These are phyloP conservation scores for Anarhynchus alexandrinus DNA, from an alignment of 2,113 vertebrate genomes.

Conservation along the genomic window DNA sequence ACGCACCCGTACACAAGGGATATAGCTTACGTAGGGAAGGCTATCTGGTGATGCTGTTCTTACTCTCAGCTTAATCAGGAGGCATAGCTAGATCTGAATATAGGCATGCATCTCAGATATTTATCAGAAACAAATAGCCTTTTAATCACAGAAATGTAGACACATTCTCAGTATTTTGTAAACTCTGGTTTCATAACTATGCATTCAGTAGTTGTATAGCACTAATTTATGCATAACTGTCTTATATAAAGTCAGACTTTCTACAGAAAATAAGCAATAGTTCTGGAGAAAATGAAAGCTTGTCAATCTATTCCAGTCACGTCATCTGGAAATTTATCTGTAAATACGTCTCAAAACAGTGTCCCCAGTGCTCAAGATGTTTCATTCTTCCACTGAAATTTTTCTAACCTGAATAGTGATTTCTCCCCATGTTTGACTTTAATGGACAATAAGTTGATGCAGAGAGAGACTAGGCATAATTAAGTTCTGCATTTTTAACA, in stretches of 20 bases:
- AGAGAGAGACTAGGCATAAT: not conserved
- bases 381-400: not conserved
- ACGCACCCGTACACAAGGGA: not conserved
- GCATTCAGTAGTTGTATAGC: not conserved
- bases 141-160: not conserved
- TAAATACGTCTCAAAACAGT: not conserved
- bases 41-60: not conserved
- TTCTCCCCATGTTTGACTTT: not conserved
- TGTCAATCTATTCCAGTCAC: not conserved
- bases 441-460: not conserved
- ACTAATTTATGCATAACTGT: not conserved
- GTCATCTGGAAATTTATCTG: not conserved
- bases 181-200: not conserved
- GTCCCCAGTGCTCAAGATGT: not conserved
- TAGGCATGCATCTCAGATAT: not conserved
- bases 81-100: not conserved
- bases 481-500: not conserved
- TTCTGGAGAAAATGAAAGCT: not conserved
- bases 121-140: not conserved
- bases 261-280: not conserved
- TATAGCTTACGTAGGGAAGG: not conserved
- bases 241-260: not conserved
- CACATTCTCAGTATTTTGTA: not conserved
- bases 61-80: not conserved
- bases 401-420: not conserved